Base-by-base conservation (phyloP, 1,140 invertebrate species). In the Saxidomus purpurata region DNA sequence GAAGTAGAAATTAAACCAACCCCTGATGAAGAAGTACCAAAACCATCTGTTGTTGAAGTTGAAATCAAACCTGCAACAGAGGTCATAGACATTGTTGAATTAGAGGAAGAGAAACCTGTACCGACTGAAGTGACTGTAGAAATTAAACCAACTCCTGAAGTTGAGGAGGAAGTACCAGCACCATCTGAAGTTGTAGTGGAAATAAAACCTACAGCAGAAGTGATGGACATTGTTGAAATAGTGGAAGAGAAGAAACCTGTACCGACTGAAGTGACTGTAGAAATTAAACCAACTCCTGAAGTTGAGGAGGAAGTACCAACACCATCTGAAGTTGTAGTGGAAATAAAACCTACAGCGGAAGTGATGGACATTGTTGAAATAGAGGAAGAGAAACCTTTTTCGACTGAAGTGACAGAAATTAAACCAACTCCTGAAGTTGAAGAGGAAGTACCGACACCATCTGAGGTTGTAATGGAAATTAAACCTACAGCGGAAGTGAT, bases 371-470 rank as follows among this genome's bases (percentile, higher is more conserved):
- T 31, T 22, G n/a, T 52, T 52, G 71, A 36, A 76, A 25, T 76
- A 2, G 71, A 79, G 28, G 76, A 79, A 49, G 47, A 34, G 63
- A 82, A 74, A 55, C 28, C 79, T 17, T 40, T 84, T 47, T 13
- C 28, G 19, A 31, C 47, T n/a, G 36, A 59, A 63, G 40, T 55
- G 9, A 25, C 63, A 25, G 47, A 86, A 61, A 69, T 47, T n/a
- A 63, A 67, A 87, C 69, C 88, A 82, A 25, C 74, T 40, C 47
- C 43, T 81, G 74, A 55, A 79, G 40, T 28, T 49, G 40, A 47
- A 17, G 34, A 43, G 43, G 43, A 87, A 90, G 52, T 19, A 84
- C 69, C n/a, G 61, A 59, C 2, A 77, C 36, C 43, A 80, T 15
- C 31, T 80, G 15, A 25, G 8, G 31, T 67, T 34, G 61, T 63